phyloP scores from a whole-genome alignment of 2,113 vertebrate species.

The Pontoporia blainvillei region DNA sequence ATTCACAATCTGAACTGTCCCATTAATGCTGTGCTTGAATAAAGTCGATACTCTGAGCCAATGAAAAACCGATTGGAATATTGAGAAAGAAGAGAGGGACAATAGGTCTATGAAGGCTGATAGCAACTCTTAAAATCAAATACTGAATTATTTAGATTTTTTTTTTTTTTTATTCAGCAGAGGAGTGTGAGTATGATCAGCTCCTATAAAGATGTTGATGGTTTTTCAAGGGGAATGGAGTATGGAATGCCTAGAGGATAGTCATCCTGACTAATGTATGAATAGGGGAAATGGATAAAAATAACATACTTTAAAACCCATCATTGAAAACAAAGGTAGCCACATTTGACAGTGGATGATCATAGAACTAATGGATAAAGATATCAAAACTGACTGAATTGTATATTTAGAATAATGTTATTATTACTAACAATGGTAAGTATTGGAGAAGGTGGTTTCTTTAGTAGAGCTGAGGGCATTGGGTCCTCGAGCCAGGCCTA shows the following conservation, averaged over 20 bases:
- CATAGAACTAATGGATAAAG: neutral
- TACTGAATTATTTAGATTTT: neutral
- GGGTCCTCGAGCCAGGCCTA: neutral
- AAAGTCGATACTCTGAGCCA: neutral
- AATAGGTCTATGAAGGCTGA: neutral
- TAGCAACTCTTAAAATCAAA: constrained; percentile 19
- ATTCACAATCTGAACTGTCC: neutral
- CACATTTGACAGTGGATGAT: neutral
- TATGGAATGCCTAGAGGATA: neutral
- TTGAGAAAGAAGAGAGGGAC: neutral
- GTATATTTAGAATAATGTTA: neutral
- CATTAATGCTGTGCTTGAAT: neutral
- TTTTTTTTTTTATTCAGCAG: neutral
- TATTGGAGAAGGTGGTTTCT: neutral
- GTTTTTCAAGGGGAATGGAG: neutral
- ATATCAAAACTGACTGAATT: neutral
- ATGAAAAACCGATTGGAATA: neutral
- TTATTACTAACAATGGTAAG: neutral
- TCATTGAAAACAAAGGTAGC: neutral
- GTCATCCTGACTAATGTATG: neutral
- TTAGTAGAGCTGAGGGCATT: neutral
- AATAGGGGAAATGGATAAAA: neutral
- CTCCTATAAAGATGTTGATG: neutral
- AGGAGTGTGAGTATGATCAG: neutral
- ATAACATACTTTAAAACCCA: neutral